Percentiles rank a stretch among this genome's conserved stretches.
Conservation (phyloP, 2,113 vertebrate species). For the Muntiacus muntjak region DNA sequence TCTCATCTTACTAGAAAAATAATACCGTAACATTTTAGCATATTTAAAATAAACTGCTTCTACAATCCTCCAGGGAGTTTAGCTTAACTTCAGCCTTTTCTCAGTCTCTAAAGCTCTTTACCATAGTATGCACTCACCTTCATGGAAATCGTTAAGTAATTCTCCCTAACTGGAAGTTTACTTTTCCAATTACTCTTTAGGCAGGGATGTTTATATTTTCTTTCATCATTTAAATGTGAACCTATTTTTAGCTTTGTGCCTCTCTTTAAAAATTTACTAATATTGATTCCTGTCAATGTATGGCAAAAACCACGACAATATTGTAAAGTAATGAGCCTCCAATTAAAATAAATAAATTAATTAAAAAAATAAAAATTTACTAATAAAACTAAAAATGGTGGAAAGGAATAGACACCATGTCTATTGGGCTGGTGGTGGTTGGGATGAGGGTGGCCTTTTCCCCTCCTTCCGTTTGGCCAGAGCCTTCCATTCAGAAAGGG, state of each 20-base stretch:
- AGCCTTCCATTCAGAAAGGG: neutral
- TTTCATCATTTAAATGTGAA: neutral
- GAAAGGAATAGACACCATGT: neutral
- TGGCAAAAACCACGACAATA: neutral
- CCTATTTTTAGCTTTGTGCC: constrained; percentile 19
- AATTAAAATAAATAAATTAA: neutral
- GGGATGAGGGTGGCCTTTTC: neutral
- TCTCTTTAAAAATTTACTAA: neutral
- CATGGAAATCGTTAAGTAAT: constrained; percentile 55
- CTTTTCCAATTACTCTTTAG: constrained; percentile 29
- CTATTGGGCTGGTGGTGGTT: too few species aligned
- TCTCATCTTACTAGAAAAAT: constrained; percentile 70
- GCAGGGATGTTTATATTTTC: constrained; percentile 26
- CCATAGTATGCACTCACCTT: constrained; percentile 38
- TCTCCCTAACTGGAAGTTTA: constrained; percentile 55
- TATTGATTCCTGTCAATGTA: neutral
- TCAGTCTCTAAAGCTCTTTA: constrained; percentile 54
- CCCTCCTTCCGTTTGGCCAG: neutral
- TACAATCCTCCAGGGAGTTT: constrained; percentile 43
- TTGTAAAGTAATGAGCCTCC: neutral
- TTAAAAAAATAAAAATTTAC: neutral
- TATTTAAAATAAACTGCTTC: constrained; percentile 69
- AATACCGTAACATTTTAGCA: constrained; percentile 70
- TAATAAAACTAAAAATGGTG: neutral
- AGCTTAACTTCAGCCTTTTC: constrained; percentile 66